These are phyloP conservation scores for Acronicta alni DNA, from an alignment of 2,888 invertebrate species.

Conservation along the genomic window DNA sequence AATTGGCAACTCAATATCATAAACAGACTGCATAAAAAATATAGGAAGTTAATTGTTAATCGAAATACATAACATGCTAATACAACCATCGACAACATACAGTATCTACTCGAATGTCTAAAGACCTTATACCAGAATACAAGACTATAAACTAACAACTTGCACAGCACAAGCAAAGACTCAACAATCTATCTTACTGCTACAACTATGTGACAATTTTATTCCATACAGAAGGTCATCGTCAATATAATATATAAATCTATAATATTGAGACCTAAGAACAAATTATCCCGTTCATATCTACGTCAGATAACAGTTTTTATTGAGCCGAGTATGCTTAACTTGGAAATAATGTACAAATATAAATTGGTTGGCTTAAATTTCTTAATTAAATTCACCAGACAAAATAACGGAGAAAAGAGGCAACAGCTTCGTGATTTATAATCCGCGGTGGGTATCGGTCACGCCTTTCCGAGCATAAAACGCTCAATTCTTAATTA, in stretches of 20 bases:
- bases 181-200: constrained; percentile 8
- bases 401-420: background rate
- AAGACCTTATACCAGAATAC: background rate
- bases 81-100: no score
- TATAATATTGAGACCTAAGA: no score
- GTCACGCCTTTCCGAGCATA: background rate
- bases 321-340: no score
- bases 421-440: background rate
- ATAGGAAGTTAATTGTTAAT: constrained; percentile 9
- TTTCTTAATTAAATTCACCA: background rate
- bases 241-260: no score
- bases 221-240: constrained; percentile 45
- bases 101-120: no score
- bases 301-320: no score
- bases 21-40: background rate
- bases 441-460: background rate
- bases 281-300: background rate
- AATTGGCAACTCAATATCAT: background rate
- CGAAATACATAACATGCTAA: constrained; percentile 9
- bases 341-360: no score
- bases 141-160: constrained; percentile 3
- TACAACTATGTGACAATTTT: constrained; percentile 21
- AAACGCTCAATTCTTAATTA: background rate
- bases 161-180: constrained; percentile 16
- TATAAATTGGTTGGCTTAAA: background rate